A percentile compares a stretch with the other conserved stretches of the same genome.
Evolutionary conservation across 2,113 vertebrate species (phyloP).

Genomic region (Strix aluco): DNA sequence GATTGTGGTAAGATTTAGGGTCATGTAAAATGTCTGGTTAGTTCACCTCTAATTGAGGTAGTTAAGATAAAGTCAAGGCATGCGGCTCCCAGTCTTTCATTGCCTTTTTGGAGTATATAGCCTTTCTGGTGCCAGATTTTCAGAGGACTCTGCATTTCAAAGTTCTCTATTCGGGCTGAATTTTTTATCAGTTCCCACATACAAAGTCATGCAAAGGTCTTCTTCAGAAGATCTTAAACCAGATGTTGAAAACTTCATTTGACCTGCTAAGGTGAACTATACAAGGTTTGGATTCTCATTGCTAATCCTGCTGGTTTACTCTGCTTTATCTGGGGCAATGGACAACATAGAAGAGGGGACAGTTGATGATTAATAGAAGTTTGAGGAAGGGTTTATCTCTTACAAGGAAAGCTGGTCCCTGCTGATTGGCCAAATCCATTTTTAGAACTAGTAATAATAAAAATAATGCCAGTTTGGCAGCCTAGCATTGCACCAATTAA

Average conservation of each 20-base stretch:
- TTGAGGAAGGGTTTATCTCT: background rate
- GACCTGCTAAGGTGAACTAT: background rate
- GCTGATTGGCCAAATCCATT: slow-evolving; percentile 2
- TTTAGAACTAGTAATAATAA: slow-evolving; percentile 35
- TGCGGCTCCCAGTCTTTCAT: background rate
- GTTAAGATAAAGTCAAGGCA: background rate
- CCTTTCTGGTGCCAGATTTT: background rate
- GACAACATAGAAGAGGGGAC: background rate
- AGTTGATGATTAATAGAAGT: background rate
- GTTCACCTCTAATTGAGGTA: background rate
- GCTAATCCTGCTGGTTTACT: background rate
- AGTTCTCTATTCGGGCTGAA: background rate
- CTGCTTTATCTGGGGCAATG: background rate
- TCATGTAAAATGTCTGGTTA: background rate
- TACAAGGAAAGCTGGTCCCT: background rate
- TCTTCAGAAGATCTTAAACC: background rate
- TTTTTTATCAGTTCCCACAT: background rate
- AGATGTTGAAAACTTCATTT: background rate
- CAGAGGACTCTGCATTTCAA: background rate
- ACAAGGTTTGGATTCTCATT: background rate
- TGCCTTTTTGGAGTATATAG: background rate
- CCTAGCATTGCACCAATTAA: slow-evolving; percentile 22
- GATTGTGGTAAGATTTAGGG: background rate
- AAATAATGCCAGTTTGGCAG: slow-evolving; percentile 30
- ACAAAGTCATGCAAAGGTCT: background rate